Evolutionary conservation across 2,797 vertebrate genomes (phyloP), one percentile per base, ranked within the genome.

Genomic region (Neoniphon sammara): DNA sequence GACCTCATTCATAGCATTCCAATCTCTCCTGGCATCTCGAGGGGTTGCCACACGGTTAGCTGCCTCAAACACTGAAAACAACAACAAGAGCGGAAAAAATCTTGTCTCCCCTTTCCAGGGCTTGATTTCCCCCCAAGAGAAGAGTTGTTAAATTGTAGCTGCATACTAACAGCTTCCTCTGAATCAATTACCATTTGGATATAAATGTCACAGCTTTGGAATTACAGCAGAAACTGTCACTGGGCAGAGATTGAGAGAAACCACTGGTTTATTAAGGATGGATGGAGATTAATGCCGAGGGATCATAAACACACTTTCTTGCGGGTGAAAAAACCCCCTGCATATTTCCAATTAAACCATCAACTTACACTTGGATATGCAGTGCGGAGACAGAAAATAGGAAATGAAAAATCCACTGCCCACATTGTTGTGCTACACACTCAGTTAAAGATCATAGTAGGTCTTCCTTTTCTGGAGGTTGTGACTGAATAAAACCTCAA

Each of bases 151-250:
- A 86, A 88, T 84, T 66, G 86, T 76, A 70, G 84, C 88, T 83
- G 90, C 85, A 90, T 92, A 86, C 89, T 88, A 91, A 91, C 86
- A 82, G 85, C 85, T 82, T 86, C 87, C 85, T 82, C 80, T 92
- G 90, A 91, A 92, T 92, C 90, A 88, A 92, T 92, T 92, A 91
- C 87, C 91, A 92, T 92, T 91, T 91, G 87, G 87, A 90, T 81
- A 89, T 85, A 91, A 92, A 92, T 92, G 91, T 89, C 91, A 92
- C 70, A 67, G 82, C 87, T 86, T 85, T 89, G 83, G 85, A 89
- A 57, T 55, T 66, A 53, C 72, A 67, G 55, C 64, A 54, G 47
- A 46, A 85, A 74, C 78, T 85, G 86, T 88, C 88, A 84, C 64
- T 9, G 78, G 81, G 87, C 85, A 69, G 70, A 78, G 71, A 76